Percentiles rank a stretch among this genome's conserved stretches.
These are phyloP conservation scores for Paradoxurus hermaphroditus DNA, from an alignment of 2,113 vertebrate species.

Conservation along the genomic window DNA sequence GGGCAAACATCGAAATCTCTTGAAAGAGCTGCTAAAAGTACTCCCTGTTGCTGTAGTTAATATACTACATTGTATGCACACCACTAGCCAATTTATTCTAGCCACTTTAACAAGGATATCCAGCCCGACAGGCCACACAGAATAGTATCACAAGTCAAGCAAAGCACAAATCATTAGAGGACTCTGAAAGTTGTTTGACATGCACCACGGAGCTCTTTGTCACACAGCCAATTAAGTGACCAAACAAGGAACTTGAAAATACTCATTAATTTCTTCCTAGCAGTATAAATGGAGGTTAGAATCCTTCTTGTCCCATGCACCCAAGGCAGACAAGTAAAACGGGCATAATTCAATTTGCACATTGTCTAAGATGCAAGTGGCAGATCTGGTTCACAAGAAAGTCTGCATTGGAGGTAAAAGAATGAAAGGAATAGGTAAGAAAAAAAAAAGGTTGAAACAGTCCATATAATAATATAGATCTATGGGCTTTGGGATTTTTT, in stretches of 20 bases:
- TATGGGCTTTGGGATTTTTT: not conserved
- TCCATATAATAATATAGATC: not conserved
- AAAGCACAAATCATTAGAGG: constrained; percentile 81
- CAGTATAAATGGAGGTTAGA: constrained; percentile 77
- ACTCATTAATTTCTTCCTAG: constrained; percentile 82
- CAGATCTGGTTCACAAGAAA: constrained; percentile 49
- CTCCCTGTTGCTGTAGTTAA: constrained; percentile 83
- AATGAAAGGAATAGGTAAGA: constrained; percentile 61
- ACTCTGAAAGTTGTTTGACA: constrained; percentile 82
- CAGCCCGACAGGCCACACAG: constrained; percentile 73
- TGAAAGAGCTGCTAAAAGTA: constrained; percentile 80
- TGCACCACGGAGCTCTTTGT: constrained; percentile 79
- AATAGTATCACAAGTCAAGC: constrained; percentile 77
- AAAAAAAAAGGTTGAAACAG: constrained; percentile 34
- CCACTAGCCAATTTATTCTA: constrained; percentile 83
- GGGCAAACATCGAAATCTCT: constrained; percentile 79
- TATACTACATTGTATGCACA: constrained; percentile 74
- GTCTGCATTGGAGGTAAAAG: constrained; percentile 25
- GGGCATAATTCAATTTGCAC: constrained; percentile 77
- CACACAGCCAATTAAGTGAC: constrained; percentile 85
- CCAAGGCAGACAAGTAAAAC: constrained; percentile 67
- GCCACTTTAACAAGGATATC: constrained; percentile 81
- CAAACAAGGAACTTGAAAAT: constrained; percentile 83
- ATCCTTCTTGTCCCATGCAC: constrained; percentile 66
- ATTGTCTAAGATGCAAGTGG: constrained; percentile 66